A percentile compares a stretch with the other conserved stretches of the same genome.
These are phyloP conservation scores for Tetragonisca angustula DNA, from an alignment of 2,888 invertebrate genomes.

Conservation along the genomic window DNA sequence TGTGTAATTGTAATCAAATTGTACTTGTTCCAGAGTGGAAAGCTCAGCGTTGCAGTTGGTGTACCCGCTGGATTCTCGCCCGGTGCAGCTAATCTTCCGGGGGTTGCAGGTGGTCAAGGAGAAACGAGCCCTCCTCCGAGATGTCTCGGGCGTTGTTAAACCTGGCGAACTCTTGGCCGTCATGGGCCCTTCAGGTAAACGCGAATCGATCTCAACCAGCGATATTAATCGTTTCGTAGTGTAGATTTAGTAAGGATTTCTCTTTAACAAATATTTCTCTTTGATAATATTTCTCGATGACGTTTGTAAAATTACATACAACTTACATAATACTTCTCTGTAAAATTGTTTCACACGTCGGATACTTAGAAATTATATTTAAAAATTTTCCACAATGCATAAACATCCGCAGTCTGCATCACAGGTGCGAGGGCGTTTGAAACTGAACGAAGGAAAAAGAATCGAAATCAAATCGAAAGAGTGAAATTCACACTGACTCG, in stretches of 20 bases:
- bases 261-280: too few relatives aligned
- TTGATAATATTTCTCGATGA: too few relatives aligned
- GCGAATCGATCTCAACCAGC: not conserved
- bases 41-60: constrained; percentile 87
- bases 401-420: too few relatives aligned
- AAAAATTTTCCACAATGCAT: too few relatives aligned
- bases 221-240: not conserved
- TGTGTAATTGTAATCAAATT: too few relatives aligned
- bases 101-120: constrained; percentile 86
- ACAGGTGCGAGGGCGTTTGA: too few relatives aligned
- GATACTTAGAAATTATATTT: too few relatives aligned
- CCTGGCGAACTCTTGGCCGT: constrained; percentile 92
- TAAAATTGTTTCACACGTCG: too few relatives aligned
- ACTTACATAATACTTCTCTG: too few relatives aligned
- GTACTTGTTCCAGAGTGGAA: constrained; percentile 85
- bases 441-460: not conserved
- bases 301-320: too few relatives aligned
- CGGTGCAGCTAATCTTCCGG: constrained; percentile 88
- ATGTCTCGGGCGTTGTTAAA: constrained; percentile 90
- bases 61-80: constrained; percentile 86
- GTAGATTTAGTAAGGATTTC: not conserved
- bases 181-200: constrained; percentile 91
- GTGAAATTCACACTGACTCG: not conserved
- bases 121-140: constrained; percentile 87
- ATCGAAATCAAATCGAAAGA: not conserved